Conservation (phyloP, 2,113 vertebrate genomes). For the Ailurus styani region DNA sequence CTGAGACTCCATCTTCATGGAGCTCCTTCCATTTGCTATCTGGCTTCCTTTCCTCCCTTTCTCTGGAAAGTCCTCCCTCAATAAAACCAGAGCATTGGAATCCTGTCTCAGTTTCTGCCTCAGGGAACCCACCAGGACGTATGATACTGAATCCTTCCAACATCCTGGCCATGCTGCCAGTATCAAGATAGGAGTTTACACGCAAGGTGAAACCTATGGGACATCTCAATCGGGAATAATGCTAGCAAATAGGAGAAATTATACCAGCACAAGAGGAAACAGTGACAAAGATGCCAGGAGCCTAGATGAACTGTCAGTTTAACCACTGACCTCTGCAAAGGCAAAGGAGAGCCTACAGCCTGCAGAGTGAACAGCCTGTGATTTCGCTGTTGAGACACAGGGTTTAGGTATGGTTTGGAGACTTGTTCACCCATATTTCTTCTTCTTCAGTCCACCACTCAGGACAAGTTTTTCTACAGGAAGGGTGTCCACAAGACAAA, state of each 20-base stretch:
- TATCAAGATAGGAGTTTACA: background rate
- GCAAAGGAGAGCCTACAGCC: background rate
- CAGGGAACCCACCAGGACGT: background rate
- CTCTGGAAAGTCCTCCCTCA: background rate
- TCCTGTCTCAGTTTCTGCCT: background rate
- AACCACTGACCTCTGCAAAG: background rate
- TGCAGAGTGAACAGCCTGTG: background rate
- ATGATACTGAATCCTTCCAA: background rate
- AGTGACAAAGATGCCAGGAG: background rate
- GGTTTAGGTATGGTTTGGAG: background rate
- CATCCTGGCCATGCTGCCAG: fast-evolving
- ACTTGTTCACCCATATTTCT: background rate
- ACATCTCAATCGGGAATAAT: background rate
- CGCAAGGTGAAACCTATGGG: background rate
- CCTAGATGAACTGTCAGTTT: background rate
- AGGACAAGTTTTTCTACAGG: background rate
- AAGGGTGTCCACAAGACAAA: background rate
- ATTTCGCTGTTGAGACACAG: background rate
- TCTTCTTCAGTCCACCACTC: background rate
- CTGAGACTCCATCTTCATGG: background rate
- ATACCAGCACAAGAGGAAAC: background rate
- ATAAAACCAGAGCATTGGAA: background rate
- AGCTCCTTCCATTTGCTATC: background rate
- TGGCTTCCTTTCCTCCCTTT: background rate
- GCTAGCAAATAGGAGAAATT: background rate